Percentiles rank a stretch among this genome's conserved stretches.
These are phyloP conservation scores for Mormoops blainvillei DNA, from an alignment of 2,113 vertebrate species.

Conservation along the genomic window DNA sequence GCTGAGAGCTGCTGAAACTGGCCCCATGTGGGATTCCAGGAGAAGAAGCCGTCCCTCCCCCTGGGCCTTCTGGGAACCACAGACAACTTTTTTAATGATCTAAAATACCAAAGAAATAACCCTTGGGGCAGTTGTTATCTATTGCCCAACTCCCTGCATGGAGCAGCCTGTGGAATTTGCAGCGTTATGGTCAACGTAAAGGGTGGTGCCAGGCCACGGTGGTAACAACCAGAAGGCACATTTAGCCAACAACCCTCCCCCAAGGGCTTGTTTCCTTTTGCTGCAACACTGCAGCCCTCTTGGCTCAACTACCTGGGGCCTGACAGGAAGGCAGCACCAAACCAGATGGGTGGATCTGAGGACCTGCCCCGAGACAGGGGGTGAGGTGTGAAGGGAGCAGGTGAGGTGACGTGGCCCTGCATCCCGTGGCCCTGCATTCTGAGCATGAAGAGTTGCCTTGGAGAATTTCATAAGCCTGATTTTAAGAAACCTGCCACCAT, in stretches of 20 bases:
- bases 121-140: slow-evolving; percentile 49
- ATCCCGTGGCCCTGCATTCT: not conserved
- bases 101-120: slow-evolving; percentile 61
- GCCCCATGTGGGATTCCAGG: slow-evolving; percentile 53
- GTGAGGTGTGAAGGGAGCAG: fast-evolving
- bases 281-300: not conserved
- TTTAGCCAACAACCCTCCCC: slow-evolving; percentile 20
- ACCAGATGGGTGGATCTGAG: not conserved
- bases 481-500: not conserved
- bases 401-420: not conserved
- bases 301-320: not conserved
- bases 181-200: not conserved
- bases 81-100: slow-evolving; percentile 75
- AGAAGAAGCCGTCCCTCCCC: slow-evolving; percentile 50
- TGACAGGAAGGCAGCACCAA: not conserved
- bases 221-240: slow-evolving; percentile 20
- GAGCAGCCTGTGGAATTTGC: slow-evolving; percentile 61
- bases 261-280: not conserved
- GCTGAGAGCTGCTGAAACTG: not conserved
- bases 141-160: slow-evolving; percentile 34
- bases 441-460: not conserved
- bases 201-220: not conserved
- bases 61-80: slow-evolving; percentile 46
- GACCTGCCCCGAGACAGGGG: not conserved
- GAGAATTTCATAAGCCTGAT: not conserved